Evolutionary conservation across 2,113 vertebrate species (phyloP), one percentile per base, ranked within the genome.

Genomic region (Apodemus sylvaticus): DNA sequence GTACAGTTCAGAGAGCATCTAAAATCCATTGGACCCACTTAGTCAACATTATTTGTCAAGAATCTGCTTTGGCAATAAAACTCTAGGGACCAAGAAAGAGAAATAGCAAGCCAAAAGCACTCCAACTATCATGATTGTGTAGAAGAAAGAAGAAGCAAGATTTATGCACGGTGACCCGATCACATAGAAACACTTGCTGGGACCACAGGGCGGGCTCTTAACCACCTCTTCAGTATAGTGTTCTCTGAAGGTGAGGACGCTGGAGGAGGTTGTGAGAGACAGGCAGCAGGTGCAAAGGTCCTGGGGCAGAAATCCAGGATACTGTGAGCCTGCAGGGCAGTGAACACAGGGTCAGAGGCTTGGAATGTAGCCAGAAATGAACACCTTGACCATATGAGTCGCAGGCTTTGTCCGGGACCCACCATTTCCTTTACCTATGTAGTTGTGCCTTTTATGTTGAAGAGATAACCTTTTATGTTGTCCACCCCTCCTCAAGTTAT

Each of bases 321-420:
- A 10, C 17, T 24, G 36, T 16, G 60, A n/a, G 48, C 19, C 36
- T 34, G 22, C 79, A 16, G 29, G 29, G 4, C 31, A 12, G 31
- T 36, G 22, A n/a, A 14, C 14, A 14, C 26, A 7, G n/a, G 71
- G 62, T 19, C 70, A 42, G 88, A 20, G 42, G 26, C 13, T 1
- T 16, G 24, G 76, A 55, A n/a, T n/a, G 19, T 11, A 3, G 34
- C 48, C 29, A 26, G 36, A 89, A 53, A 53, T 10, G 51, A 86
- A 1, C 5, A 78, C 86, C 29, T 62, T 14, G 7, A 6, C 5
- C 13, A 0, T 2, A 3, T 20, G 42, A 45, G 39, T 3, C 12
- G 7, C 0, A n/a, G 70, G 62, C 70, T 60, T 94, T 39, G n/a
- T 36, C 39, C 36, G 64, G 42, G 14, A 51, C 5, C 68, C 55